Evolutionary conservation across 2,797 vertebrate species (phyloP).

Genomic region (Chelon auratus): DNA sequence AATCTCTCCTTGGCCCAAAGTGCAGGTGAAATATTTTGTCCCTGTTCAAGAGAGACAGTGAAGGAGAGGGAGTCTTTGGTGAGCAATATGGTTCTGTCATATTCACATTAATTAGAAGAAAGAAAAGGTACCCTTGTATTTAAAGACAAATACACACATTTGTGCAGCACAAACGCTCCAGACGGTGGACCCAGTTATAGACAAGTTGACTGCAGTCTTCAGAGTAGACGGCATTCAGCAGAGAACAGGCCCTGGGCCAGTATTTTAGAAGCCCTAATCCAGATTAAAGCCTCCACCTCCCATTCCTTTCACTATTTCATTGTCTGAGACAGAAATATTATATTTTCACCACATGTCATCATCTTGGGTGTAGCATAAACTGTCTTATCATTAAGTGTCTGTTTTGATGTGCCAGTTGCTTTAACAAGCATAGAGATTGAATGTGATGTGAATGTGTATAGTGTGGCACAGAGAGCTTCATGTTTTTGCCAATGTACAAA

Average conservation of each 20-base stretch:
- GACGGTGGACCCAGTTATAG: slow-evolving; percentile 58
- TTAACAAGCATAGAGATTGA: slow-evolving; percentile 70
- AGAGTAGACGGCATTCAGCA: slow-evolving; percentile 60
- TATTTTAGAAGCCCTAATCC: slow-evolving; percentile 79
- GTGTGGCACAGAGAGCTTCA: slow-evolving; percentile 44
- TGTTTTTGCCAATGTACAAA: slow-evolving; percentile 55
- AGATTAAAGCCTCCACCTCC: slow-evolving; percentile 75
- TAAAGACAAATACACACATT: slow-evolving; percentile 61
- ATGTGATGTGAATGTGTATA: slow-evolving; percentile 69
- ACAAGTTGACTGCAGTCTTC: slow-evolving; percentile 61
- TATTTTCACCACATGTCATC: slow-evolving; percentile 82
- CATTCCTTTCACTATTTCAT: slow-evolving; percentile 68
- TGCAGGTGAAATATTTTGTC: slow-evolving; percentile 50
- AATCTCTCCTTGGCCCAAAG: slow-evolving; percentile 20
- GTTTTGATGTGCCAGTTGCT: slow-evolving; percentile 73
- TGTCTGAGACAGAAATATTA: slow-evolving; percentile 68
- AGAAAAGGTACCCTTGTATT: slow-evolving; percentile 58
- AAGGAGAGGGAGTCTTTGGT: slow-evolving; percentile 20
- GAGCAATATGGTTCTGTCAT: slow-evolving; percentile 50
- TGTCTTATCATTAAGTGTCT: slow-evolving; percentile 66
- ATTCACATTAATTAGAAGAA: slow-evolving; percentile 60
- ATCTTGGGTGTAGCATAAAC: slow-evolving; percentile 75
- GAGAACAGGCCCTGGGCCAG: slow-evolving; percentile 72
- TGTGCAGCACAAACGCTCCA: slow-evolving; percentile 41
- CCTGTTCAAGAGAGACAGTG: slow-evolving; percentile 32